A percentile compares a stretch with the other conserved stretches of the same genome.
Conservation (phyloP, 2,888 invertebrate genomes). For the Acholoe squamosa region DNA sequence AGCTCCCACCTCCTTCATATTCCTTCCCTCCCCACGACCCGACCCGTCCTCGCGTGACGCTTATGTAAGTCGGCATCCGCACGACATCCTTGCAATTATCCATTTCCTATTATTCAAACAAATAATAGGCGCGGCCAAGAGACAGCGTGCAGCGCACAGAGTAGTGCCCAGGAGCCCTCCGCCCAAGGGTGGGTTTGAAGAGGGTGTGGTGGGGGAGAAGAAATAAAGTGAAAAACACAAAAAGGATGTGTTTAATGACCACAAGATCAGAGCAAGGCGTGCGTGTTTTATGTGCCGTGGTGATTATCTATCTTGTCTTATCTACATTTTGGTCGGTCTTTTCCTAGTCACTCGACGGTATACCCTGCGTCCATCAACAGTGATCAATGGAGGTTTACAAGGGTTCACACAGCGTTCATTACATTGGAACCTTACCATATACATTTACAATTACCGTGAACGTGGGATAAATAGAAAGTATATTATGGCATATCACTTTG, state of each 20-base stretch:
- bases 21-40: neutral
- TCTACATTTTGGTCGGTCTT: neutral
- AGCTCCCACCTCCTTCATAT: neutral
- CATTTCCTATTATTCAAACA: slow-evolving; percentile 51
- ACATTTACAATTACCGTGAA: too few species aligned
- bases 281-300: neutral
- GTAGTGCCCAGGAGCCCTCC: neutral
- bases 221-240: neutral
- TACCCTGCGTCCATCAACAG: too few species aligned
- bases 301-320: neutral
- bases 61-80: slow-evolving; percentile 27
- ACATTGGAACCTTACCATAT: too few species aligned
- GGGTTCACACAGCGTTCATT: too few species aligned
- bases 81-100: slow-evolving; percentile 40
- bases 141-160: neutral
- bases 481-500: too few species aligned
- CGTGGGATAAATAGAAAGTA: too few species aligned
- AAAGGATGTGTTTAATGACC: slow-evolving; percentile 20
- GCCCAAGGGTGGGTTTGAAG: too few species aligned
- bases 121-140: neutral
- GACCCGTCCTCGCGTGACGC: slow-evolving; percentile 10
- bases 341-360: too few species aligned
- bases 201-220: neutral
- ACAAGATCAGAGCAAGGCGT: neutral
- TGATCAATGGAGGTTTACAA: too few species aligned